Percentiles rank a stretch among this genome's conserved stretches.
phyloP scores from a whole-genome alignment of 2,888 invertebrate species.

The Mesorhabditis sp. region DNA sequence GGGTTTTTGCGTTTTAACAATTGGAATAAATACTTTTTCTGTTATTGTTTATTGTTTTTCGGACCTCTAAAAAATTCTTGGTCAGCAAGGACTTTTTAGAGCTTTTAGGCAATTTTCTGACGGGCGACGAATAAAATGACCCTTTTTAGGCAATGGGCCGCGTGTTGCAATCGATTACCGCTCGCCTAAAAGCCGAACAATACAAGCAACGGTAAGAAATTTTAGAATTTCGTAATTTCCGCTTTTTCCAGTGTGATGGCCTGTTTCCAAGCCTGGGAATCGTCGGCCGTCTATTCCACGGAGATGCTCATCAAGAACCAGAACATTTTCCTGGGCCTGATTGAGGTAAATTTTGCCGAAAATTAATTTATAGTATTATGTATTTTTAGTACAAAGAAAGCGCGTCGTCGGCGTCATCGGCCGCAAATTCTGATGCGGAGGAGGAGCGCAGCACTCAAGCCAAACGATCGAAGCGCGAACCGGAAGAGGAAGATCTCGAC shows the following conservation, averaged over 20 bases:
- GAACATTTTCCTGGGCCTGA: conserved; percentile 81
- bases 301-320: conserved; percentile 83
- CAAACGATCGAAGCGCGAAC: conserved; percentile 2
- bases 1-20: neutral
- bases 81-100: no score
- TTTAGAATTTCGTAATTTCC: neutral
- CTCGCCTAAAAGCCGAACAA: neutral
- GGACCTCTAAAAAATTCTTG: no score
- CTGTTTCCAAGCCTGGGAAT: conserved; percentile 87
- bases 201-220: neutral
- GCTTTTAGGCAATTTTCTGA: no score
- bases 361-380: neutral
- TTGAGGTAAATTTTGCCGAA: conserved; percentile 26
- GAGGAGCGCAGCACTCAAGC: neutral
- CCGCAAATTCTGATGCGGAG: conserved; percentile 56
- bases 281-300: conserved; percentile 90
- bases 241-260: neutral
- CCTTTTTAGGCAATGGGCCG: conserved; percentile 5
- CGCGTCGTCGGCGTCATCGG: neutral
- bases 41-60: no score
- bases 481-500: conserved; percentile 29
- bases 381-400: neutral
- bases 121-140: no score
- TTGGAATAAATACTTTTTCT: no score
- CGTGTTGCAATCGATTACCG: neutral